Conservation (phyloP, 1,140 invertebrate genomes). For the Samia ricini region DNA sequence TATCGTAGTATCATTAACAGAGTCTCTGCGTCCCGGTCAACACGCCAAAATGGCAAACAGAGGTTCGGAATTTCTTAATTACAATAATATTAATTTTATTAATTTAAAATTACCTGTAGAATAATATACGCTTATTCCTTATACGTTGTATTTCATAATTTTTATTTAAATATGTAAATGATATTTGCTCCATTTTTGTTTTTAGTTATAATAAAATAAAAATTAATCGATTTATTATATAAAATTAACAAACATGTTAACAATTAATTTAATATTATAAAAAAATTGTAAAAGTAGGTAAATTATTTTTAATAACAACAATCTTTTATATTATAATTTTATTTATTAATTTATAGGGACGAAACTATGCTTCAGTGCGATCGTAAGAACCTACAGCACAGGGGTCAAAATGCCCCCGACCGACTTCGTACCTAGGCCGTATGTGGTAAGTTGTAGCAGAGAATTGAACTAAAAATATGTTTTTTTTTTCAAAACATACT, state of each 20-base stretch:
- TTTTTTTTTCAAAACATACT: too few species aligned
- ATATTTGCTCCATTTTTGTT: too few species aligned
- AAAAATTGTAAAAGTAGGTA: too few species aligned
- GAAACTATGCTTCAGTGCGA: conserved; percentile 17
- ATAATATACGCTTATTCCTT: background rate
- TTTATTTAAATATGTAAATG: too few species aligned
- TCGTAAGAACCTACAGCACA: conserved; percentile 29
- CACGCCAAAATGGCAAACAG: conserved; percentile 5
- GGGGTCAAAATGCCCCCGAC: conserved; percentile 56
- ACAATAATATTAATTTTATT: background rate
- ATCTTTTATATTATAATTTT: background rate
- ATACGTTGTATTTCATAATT: too few species aligned
- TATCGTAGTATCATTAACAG: background rate
- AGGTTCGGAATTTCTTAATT: background rate
- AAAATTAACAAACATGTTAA: too few species aligned
- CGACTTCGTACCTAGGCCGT: conserved; percentile 62
- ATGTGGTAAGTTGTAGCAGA: conserved; percentile 58
- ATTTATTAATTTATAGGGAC: conserved; percentile 25
- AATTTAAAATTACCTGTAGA: background rate
- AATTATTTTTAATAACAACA: background rate
- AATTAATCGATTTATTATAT: too few species aligned
- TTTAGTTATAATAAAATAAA: too few species aligned
- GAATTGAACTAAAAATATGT: too few species aligned
- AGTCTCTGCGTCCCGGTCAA: background rate
- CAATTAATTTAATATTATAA: too few species aligned